Percentiles rank a stretch among this genome's conserved stretches.
These are phyloP conservation scores for Phrixothrix hirtus DNA, from an alignment of 2,888 invertebrate genomes.

Conservation along the genomic window DNA sequence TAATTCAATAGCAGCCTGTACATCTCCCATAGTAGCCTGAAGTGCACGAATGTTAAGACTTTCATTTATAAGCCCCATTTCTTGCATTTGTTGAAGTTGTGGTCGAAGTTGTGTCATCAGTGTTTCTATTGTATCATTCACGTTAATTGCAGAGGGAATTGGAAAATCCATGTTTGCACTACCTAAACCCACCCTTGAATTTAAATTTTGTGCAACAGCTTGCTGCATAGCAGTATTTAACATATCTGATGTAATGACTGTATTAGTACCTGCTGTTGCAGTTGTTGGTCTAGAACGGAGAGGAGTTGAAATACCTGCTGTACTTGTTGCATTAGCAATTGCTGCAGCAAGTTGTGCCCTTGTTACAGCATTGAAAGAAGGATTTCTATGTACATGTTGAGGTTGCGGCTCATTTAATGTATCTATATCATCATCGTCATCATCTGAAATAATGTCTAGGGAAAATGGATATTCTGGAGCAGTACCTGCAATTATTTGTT, in stretches of 20 bases:
- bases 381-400: constrained; percentile 44
- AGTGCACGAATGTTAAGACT: constrained; percentile 83
- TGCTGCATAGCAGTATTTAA: constrained; percentile 78
- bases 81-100: constrained; percentile 80
- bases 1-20: constrained; percentile 88
- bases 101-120: constrained; percentile 55
- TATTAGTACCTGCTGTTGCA: constrained; percentile 35
- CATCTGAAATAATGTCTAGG: constrained; percentile 60
- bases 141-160: constrained; percentile 26
- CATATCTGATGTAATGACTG: constrained; percentile 74
- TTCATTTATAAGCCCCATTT: constrained; percentile 88
- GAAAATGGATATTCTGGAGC: constrained; percentile 59
- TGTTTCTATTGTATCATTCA: constrained; percentile 42
- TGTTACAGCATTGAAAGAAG: constrained; percentile 63
- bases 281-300: too few species aligned
- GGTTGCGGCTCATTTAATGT: constrained; percentile 47
- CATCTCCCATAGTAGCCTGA: constrained; percentile 78
- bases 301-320: too few species aligned
- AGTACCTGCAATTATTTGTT: too few species aligned
- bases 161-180: constrained; percentile 19
- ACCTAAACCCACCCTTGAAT: constrained; percentile 35
- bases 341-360: constrained; percentile 76
- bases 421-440: constrained; percentile 62
- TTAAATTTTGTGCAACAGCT: constrained; percentile 59
- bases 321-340: constrained; percentile 63